These are phyloP conservation scores for Emmelina monodactyla DNA, from an alignment of 2,888 invertebrate species.

Conservation along the genomic window DNA sequence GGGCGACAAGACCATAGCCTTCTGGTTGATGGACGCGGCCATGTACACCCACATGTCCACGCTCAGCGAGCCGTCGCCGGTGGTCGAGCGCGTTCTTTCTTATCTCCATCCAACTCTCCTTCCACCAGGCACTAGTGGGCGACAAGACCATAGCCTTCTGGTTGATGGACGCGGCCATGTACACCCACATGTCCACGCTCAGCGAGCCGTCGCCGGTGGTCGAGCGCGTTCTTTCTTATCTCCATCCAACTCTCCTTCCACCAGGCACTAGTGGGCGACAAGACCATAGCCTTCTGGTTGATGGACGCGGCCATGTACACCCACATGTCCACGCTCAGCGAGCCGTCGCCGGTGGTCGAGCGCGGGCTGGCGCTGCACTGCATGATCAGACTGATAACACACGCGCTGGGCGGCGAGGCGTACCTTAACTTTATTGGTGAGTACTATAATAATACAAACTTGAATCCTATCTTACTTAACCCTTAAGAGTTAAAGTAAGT, in stretches of 20 bases:
- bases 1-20: conserved; percentile 98
- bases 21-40: conserved; percentile 99
- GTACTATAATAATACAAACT: too few relatives aligned
- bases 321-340: conserved; percentile 85
- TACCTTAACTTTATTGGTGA: conserved; percentile 98
- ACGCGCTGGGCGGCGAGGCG: conserved; percentile 94
- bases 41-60: conserved; percentile 97
- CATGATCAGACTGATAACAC: conserved; percentile 93
- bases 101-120: too few relatives aligned
- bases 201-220: conserved; percentile 77
- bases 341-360: conserved; percentile 77
- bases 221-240: too few relatives aligned
- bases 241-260: too few relatives aligned
- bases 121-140: conserved; percentile 83
- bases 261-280: conserved; percentile 94
- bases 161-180: conserved; percentile 99
- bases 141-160: conserved; percentile 99
- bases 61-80: conserved; percentile 69
- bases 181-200: conserved; percentile 88
- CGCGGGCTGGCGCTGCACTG: conserved; percentile 97
- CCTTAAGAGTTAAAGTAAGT: too few relatives aligned
- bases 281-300: conserved; percentile 98
- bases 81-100: conserved; percentile 93
- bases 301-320: conserved; percentile 99
- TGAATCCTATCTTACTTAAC: too few relatives aligned